These are phyloP conservation scores for Oryzias dopingdopingensis DNA, from an alignment of 2,797 vertebrate genomes.

Conservation along the genomic window DNA sequence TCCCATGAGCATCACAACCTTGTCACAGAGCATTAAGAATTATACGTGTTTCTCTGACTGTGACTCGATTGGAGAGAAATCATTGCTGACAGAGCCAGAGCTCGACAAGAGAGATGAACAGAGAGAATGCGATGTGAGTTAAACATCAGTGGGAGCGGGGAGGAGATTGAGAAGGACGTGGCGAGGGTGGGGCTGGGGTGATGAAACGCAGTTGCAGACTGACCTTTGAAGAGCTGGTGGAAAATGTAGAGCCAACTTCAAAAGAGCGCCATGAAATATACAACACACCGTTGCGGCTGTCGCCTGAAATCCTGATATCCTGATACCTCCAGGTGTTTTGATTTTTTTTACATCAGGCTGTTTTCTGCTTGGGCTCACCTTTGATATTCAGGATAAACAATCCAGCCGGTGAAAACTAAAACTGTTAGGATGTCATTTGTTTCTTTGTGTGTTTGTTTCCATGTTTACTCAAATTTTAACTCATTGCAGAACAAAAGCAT, in stretches of 20 bases:
- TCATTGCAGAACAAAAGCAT: conserved; percentile 13
- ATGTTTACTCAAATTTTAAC: conserved; percentile 45
- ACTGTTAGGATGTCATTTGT: conserved; percentile 30
- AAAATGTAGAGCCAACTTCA: conserved; percentile 68
- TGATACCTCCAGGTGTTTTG: conserved; percentile 44
- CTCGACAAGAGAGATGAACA: conserved; percentile 18
- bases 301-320: conserved; percentile 28
- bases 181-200: conserved; percentile 30
- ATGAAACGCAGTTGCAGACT: conserved; percentile 58
- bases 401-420: conserved; percentile 21
- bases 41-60: conserved; percentile 38
- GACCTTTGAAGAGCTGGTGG: conserved; percentile 68
- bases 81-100: conserved; percentile 15
- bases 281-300: conserved; percentile 48
- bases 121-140: conserved; percentile 52
- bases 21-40: conserved; percentile 30
- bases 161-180: conserved; percentile 40
- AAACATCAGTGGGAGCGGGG: conserved; percentile 41
- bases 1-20: conserved; percentile 29
- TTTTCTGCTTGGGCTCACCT: conserved; percentile 38
- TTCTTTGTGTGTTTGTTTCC: conserved; percentile 17
- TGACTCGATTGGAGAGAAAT: conserved; percentile 35
- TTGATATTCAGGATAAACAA: conserved; percentile 37
- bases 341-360: conserved; percentile 30
- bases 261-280: conserved; percentile 72